Evolutionary conservation across 37 sponge, comb jelly and placozoan species (phyloP), one percentile per base, ranked within the genome.

Genomic region (Chondrilla cf. caribensis): DNA sequence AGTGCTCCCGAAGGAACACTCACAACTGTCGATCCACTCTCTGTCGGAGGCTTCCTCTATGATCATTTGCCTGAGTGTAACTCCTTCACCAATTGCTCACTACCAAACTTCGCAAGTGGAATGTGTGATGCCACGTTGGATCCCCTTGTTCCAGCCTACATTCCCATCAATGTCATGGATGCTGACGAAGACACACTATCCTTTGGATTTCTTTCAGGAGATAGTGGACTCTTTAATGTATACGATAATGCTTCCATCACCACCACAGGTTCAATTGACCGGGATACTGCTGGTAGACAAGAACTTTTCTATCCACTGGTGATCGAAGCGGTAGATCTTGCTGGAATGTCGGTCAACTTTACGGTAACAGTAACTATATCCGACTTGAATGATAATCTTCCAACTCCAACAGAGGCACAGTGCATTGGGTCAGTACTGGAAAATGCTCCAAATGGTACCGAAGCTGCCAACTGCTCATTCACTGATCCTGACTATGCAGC

Each of bases 11-110:
- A 47, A 24, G 31, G 58, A 6, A 60, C 79, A 3, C 21, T 70
- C 24, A 77, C 79, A 28, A 78, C 84, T 47, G 70, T 54, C 0
- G 89, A 92, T 54, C 58, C 93, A 54, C 70, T 86, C 14, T 92
- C 89, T 38, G 93, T 92, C 21, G 93, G 93, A 21, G 93, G 89
- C 0, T 64, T 65, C 24, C 66, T 88, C 28, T 92, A 81, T 58
- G 37, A 76, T 18, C 39, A 70, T 39, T 21, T 73, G 19, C 43
- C 76, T 15, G 24, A 25, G 9, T 73, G 76, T 15, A 1, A 4
- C 38, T 73, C 76, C 24, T 24, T 41, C 2, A 22, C 2, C 19
- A 42, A 40, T 43, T 73, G 76, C 40, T 41, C 76, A 19, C 40
- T 43, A 19, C 41, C 76, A 14, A 37, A 2, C 24, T 73, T 73